Percentiles rank a stretch among this genome's conserved stretches.
These are phyloP conservation scores for human (Homo sapiens) DNA, from an alignment of 2,113 vertebrate species.

Conservation along the genomic window DNA sequence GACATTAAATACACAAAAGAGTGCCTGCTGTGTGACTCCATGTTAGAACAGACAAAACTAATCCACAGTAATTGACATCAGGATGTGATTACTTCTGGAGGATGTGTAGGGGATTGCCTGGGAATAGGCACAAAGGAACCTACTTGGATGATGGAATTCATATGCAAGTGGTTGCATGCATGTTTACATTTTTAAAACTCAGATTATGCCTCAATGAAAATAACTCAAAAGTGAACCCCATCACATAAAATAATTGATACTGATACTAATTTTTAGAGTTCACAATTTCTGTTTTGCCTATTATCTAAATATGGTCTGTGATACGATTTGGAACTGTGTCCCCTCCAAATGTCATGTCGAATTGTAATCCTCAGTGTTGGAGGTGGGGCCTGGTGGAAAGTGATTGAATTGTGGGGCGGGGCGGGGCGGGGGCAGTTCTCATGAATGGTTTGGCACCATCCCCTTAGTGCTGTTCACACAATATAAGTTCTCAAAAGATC, in stretches of 20 bases:
- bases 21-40: neutral
- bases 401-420: too few species aligned
- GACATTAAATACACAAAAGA: too few species aligned
- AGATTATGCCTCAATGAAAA: neutral
- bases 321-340: too few species aligned
- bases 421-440: rapidly evolving
- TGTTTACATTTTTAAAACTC: neutral
- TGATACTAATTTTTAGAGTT: neutral
- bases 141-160: neutral
- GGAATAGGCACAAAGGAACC: neutral
- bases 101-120: neutral
- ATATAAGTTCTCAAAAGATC: too few species aligned
- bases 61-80: neutral
- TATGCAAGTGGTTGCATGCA: neutral
- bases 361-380: too few species aligned
- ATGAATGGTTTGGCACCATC: too few species aligned
- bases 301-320: neutral
- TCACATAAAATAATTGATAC: neutral
- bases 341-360: too few species aligned
- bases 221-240: neutral
- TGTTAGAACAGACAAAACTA: neutral
- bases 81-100: neutral
- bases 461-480: too few species aligned
- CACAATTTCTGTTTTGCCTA: neutral
- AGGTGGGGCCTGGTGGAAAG: too few species aligned